phyloP scores from a whole-genome alignment of 2,888 invertebrate genomes.

The Parnassius smintheus region DNA sequence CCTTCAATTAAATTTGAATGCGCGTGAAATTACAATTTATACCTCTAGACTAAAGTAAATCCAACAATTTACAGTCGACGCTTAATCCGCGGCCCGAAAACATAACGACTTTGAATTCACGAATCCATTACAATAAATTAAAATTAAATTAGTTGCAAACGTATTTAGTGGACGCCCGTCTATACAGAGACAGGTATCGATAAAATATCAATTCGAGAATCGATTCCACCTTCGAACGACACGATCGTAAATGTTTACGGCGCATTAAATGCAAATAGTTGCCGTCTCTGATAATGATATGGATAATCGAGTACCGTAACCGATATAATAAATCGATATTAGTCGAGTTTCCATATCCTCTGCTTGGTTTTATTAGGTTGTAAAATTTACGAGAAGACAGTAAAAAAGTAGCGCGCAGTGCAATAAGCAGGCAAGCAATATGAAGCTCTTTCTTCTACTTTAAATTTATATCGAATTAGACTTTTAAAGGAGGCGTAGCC shows the following conservation, averaged over 20 bases:
- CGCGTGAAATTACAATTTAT: constrained; percentile 9
- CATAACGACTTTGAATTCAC: constrained; percentile 14
- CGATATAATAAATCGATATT: constrained; percentile 39
- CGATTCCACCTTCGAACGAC: constrained; percentile 54
- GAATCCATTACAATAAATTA: constrained; percentile 22
- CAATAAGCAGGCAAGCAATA: background rate
- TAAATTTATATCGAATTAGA: no score
- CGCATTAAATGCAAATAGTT: constrained; percentile 65
- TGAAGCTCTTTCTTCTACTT: no score
- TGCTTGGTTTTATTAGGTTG: constrained; percentile 14
- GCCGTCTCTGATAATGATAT: constrained; percentile 51
- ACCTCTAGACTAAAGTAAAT: constrained; percentile 7
- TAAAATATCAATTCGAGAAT: constrained; percentile 59
- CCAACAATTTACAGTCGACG: background rate
- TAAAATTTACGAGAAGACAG: constrained; percentile 12
- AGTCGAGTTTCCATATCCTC: constrained; percentile 13
- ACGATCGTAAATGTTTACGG: constrained; percentile 62
- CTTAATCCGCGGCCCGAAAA: constrained; percentile 6
- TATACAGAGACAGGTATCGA: constrained; percentile 41
- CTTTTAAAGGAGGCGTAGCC: no score
- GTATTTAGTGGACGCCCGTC: constrained; percentile 31
- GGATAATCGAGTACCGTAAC: constrained; percentile 50
- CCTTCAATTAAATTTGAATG: background rate
- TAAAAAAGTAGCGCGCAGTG: background rate
- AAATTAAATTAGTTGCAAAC: constrained; percentile 29